Evolutionary conservation across 2,113 vertebrate genomes (phyloP).

Genomic region (Rhagologus leucostigma): DNA sequence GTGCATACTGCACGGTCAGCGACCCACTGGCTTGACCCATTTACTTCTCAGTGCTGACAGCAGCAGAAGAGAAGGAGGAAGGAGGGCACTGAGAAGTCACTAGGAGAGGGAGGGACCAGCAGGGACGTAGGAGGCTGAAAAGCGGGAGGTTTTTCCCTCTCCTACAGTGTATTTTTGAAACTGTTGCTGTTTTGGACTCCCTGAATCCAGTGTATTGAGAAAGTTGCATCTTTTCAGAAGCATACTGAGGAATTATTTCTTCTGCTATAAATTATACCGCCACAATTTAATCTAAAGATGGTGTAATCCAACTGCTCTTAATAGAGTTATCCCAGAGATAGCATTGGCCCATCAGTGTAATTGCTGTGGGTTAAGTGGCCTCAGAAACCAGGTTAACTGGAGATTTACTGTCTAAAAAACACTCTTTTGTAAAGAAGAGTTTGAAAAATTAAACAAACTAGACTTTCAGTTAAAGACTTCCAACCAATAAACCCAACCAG

Average conservation of each 20-base stretch:
- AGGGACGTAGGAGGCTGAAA: neutral
- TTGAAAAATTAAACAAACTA: neutral
- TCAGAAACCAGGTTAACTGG: neutral
- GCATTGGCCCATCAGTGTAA: neutral
- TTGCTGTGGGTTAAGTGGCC: neutral
- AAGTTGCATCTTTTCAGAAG: neutral
- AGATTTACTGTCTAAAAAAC: neutral
- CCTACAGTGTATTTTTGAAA: neutral
- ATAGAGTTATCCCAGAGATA: neutral
- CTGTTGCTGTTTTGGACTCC: neutral
- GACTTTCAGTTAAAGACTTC: neutral
- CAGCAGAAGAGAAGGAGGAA: neutral
- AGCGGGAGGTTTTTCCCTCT: neutral
- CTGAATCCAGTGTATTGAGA: neutral
- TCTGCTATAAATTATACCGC: neutral
- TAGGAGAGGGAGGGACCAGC: neutral
- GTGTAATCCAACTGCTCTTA: neutral
- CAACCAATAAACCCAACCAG: neutral
- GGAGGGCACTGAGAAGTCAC: neutral
- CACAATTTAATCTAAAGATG: neutral
- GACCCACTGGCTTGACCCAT: constrained; percentile 2
- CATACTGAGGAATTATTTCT: neutral
- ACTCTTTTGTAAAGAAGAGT: neutral
- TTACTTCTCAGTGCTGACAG: neutral
- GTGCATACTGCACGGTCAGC: neutral